A percentile compares a stretch with the other conserved stretches of the same genome.
Conservation (phyloP, 23 tunicate species). For the Pegea sp. region DNA sequence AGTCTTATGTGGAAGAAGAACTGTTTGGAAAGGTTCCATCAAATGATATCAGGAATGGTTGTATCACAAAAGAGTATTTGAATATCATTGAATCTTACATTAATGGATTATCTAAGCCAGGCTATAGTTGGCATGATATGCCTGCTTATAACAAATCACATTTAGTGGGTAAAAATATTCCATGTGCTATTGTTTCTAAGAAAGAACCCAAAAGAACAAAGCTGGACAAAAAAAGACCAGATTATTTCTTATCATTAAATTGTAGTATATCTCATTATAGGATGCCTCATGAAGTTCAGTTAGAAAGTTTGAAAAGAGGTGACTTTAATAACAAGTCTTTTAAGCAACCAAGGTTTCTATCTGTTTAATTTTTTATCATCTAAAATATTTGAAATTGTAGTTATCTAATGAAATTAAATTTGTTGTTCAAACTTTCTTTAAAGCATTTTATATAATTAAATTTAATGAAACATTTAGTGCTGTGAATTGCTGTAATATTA, state of each 20-base stretch:
- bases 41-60: background rate
- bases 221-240: background rate
- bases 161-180: background rate
- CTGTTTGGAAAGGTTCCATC: too few species aligned
- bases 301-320: slow-evolving; percentile 20
- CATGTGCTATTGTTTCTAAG: background rate
- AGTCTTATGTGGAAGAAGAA: background rate
- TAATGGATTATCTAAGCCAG: background rate
- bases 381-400: too few species aligned
- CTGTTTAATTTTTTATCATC: slow-evolving; percentile 24
- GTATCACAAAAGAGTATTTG: background rate
- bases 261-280: slow-evolving; percentile 60
- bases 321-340: slow-evolving; percentile 22
- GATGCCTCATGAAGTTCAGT: slow-evolving; percentile 64
- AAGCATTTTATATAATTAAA: too few species aligned
- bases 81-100: background rate
- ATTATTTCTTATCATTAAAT: slow-evolving; percentile 9
- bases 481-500: too few species aligned
- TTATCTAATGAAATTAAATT: too few species aligned
- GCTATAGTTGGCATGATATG: background rate
- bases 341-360: slow-evolving; percentile 33
- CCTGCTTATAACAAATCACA: background rate
- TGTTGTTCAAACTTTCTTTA: too few species aligned
- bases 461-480: too few species aligned
- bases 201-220: background rate